Conservation (phyloP, 37 sponge, comb jelly and placozoan species). For the Cladorhizidae sp. region DNA sequence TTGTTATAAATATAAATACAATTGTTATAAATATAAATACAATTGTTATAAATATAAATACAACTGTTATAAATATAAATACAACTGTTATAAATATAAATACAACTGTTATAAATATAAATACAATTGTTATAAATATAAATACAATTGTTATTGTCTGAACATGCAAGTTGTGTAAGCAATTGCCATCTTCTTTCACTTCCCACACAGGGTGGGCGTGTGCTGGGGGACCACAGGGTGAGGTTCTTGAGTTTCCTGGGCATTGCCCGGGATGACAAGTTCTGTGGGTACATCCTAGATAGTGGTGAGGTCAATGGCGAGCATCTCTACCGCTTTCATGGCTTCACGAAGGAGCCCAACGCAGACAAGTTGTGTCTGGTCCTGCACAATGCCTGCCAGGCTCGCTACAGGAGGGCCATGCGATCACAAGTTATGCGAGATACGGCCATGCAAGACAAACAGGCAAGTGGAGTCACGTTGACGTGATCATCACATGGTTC, state of each 20-base stretch:
- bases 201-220: conserved; percentile 26
- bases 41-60: too few relatives aligned
- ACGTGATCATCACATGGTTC: not conserved
- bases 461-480: not conserved
- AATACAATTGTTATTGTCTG: too few relatives aligned
- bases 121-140: too few relatives aligned
- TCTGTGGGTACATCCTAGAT: conserved; percentile 72
- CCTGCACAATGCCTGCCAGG: conserved; percentile 82
- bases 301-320: too few relatives aligned
- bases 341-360: conserved; percentile 75
- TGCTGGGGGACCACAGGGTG: conserved; percentile 56
- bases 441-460: conserved; percentile 21
- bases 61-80: too few relatives aligned
- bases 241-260: conserved; percentile 71
- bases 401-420: conserved; percentile 60
- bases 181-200: too few relatives aligned
- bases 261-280: conserved; percentile 58
- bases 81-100: too few relatives aligned
- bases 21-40: too few relatives aligned
- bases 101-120: too few relatives aligned
- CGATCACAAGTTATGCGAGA: not conserved
- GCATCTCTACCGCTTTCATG: conserved; percentile 61
- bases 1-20: too few relatives aligned
- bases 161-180: too few relatives aligned
- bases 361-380: conserved; percentile 65